These are phyloP conservation scores for Poecilia velifera DNA, from an alignment of 2,797 vertebrate species.

Conservation along the genomic window DNA sequence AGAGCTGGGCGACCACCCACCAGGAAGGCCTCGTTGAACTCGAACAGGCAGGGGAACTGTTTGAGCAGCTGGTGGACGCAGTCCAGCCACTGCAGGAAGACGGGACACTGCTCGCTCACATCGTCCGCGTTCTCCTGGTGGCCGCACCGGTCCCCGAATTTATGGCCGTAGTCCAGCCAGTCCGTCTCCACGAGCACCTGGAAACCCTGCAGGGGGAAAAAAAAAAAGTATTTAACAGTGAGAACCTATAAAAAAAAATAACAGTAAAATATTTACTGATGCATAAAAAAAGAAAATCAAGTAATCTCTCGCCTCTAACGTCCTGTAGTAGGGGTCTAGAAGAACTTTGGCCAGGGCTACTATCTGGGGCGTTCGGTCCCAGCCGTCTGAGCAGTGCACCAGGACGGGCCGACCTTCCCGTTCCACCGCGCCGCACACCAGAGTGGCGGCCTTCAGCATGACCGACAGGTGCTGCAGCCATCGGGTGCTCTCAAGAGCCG, in stretches of 20 bases:
- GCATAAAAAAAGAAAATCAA: not conserved
- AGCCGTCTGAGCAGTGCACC: slow-evolving; percentile 97
- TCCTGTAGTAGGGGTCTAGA: slow-evolving; percentile 96
- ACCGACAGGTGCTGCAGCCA: slow-evolving; percentile 98
- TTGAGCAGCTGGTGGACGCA: slow-evolving; percentile 96
- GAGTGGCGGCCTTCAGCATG: slow-evolving; percentile 95
- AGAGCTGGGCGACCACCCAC: slow-evolving; percentile 76
- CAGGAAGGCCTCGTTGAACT: slow-evolving; percentile 98
- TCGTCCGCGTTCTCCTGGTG: slow-evolving; percentile 96
- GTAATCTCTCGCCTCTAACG: slow-evolving; percentile 86
- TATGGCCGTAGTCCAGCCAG: slow-evolving; percentile 98
- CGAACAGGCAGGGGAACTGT: slow-evolving; percentile 98
- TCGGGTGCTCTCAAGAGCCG: slow-evolving; percentile 95
- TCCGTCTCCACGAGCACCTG: slow-evolving; percentile 97
- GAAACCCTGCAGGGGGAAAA: slow-evolving; percentile 85
- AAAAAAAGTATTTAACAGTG: not conserved
- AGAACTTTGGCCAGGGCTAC: slow-evolving; percentile 94
- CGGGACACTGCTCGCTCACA: slow-evolving; percentile 96
- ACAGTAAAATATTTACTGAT: not conserved
- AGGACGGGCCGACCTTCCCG: slow-evolving; percentile 94
- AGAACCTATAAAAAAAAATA: not conserved
- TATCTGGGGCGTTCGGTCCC: slow-evolving; percentile 98
- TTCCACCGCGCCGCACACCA: slow-evolving; percentile 93
- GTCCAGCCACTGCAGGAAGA: slow-evolving; percentile 99
- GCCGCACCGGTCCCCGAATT: slow-evolving; percentile 97